Conservation (phyloP, 1,140 invertebrate genomes). For the Orius insidiosus region DNA sequence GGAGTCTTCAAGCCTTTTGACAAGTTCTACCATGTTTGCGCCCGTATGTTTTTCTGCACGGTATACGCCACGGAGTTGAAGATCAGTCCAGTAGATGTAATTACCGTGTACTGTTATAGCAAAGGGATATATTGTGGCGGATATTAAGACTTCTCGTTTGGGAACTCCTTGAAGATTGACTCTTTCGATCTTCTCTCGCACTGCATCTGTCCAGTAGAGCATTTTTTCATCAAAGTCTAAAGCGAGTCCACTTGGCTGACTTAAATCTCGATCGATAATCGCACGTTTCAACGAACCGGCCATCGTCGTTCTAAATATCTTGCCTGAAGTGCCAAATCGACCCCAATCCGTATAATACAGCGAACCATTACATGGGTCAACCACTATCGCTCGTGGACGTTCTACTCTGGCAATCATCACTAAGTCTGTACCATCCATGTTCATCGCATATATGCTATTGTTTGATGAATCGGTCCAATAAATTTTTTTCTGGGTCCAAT, state of each 20-base stretch:
- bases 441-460: slow-evolving; percentile 88
- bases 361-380: slow-evolving; percentile 91
- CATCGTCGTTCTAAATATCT: slow-evolving; percentile 92
- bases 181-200: slow-evolving; percentile 91
- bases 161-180: slow-evolving; percentile 67
- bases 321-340: slow-evolving; percentile 75
- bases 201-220: slow-evolving; percentile 96
- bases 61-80: slow-evolving; percentile 85
- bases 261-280: slow-evolving; percentile 78
- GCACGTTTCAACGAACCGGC: slow-evolving; percentile 82
- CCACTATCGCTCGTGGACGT: slow-evolving; percentile 81
- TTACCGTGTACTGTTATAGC: slow-evolving; percentile 80
- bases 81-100: slow-evolving; percentile 96
- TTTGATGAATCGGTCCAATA: slow-evolving; percentile 95
- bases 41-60: slow-evolving; percentile 94
- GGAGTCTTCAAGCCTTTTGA: slow-evolving; percentile 75
- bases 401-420: slow-evolving; percentile 89
- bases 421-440: slow-evolving; percentile 70
- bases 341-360: slow-evolving; percentile 91
- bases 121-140: slow-evolving; percentile 89
- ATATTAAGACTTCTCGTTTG: slow-evolving; percentile 49
- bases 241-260: slow-evolving; percentile 87
- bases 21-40: slow-evolving; percentile 83
- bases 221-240: slow-evolving; percentile 91
- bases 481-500: slow-evolving; percentile 92